Percentiles rank a stretch among this genome's conserved stretches.
These are phyloP conservation scores for Blera fallax DNA, from an alignment of 2,888 invertebrate species.

Conservation along the genomic window DNA sequence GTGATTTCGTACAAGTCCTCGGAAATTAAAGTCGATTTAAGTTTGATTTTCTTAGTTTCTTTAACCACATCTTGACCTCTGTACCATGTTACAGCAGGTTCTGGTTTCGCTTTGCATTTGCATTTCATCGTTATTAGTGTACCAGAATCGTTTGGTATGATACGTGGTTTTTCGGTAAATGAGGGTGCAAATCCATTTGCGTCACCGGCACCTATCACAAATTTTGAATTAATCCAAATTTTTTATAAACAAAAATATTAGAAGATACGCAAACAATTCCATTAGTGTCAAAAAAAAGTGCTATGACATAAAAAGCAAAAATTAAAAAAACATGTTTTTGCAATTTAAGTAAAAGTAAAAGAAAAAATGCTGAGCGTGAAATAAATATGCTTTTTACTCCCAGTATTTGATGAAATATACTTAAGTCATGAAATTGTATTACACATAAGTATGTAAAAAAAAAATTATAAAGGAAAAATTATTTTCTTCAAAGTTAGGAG, in stretches of 20 bases:
- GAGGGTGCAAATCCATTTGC: constrained; percentile 95
- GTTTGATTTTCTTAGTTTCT: constrained; percentile 92
- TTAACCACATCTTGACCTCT: constrained; percentile 93
- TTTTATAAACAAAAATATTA: constrained; percentile 6
- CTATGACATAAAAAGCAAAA: constrained; percentile 59
- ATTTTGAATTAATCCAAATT: too few species aligned
- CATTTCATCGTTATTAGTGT: constrained; percentile 99
- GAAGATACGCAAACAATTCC: constrained; percentile 58
- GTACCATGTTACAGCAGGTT: constrained; percentile 97
- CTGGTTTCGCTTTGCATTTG: constrained; percentile 96
- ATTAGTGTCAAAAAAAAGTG: constrained; percentile 48
- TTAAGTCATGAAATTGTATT: neutral
- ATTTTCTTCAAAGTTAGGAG: neutral
- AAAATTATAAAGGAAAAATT: neutral
- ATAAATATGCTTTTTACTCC: constrained; percentile 37
- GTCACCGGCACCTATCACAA: constrained; percentile 91
- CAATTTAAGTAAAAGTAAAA: constrained; percentile 12
- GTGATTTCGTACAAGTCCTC: constrained; percentile 94
- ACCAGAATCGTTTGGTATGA: constrained; percentile 98
- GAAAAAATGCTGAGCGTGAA: constrained; percentile 50
- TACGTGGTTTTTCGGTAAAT: constrained; percentile 98
- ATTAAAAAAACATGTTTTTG: constrained; percentile 38
- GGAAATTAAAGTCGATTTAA: constrained; percentile 88
- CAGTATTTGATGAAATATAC: constrained; percentile 34
- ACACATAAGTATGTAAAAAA: neutral